These are phyloP conservation scores for Anthopleura sola DNA, from an alignment of 64 coral and sea anemone genomes.

Conservation along the genomic window DNA sequence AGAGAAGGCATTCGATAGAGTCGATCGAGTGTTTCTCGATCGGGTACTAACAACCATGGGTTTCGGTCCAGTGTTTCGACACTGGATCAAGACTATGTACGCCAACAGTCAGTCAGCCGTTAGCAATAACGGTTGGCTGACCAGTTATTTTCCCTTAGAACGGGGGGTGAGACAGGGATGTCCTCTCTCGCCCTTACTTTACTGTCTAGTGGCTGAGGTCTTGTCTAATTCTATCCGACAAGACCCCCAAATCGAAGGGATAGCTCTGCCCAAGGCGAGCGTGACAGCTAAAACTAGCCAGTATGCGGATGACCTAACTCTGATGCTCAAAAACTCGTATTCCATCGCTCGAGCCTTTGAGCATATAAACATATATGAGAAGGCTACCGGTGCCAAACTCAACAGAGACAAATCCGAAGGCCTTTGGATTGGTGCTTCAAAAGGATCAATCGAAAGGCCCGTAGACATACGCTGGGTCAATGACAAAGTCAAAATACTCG, in stretches of 20 bases:
- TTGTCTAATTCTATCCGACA: not conserved
- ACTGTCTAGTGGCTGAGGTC: not conserved
- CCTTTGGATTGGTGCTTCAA: slow-evolving; percentile 14
- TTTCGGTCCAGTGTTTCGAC: not conserved
- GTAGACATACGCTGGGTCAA: not conserved
- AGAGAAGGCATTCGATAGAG: slow-evolving; percentile 38
- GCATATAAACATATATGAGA: not conserved
- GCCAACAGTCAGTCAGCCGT: not conserved
- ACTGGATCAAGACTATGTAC: not conserved
- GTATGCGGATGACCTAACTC: not conserved
- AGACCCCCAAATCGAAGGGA: not conserved
- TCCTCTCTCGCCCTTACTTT: not conserved
- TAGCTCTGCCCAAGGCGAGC: not conserved
- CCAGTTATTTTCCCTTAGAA: not conserved
- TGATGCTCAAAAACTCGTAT: not conserved
- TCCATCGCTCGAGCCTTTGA: not conserved
- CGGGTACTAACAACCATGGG: not conserved
- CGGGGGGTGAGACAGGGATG: slow-evolving; percentile 24
- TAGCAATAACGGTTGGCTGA: not conserved
- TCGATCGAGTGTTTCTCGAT: not conserved
- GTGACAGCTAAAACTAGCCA: not conserved
- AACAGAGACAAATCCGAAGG: slow-evolving; percentile 16
- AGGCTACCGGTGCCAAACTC: slow-evolving; percentile 11
- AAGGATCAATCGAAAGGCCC: not conserved
- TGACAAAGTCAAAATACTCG: not conserved